Evolutionary conservation across 2,797 vertebrate species (phyloP).

Genomic region (Odontamblyopus lacepedii): DNA sequence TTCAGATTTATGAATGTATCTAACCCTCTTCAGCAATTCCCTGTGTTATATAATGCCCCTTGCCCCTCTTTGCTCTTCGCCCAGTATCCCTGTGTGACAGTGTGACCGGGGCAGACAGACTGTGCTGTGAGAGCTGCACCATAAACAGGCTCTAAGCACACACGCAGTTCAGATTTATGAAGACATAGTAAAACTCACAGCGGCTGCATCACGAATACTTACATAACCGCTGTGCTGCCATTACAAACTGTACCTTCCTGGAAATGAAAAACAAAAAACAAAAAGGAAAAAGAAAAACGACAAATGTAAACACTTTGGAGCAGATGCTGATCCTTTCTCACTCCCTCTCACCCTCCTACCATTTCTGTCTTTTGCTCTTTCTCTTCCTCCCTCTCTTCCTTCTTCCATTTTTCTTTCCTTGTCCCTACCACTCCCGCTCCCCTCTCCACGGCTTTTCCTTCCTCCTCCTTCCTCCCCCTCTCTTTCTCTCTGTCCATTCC

Average conservation of each 20-base stretch:
- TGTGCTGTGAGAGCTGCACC: constrained; percentile 8
- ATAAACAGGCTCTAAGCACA: constrained; percentile 36
- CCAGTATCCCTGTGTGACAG: background rate
- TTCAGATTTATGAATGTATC: constrained; percentile 3
- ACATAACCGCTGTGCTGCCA: constrained; percentile 54
- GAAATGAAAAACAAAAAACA: constrained; percentile 65
- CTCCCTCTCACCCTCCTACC: constrained; percentile 60
- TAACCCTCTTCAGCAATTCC: constrained; percentile 18
- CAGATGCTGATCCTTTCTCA: constrained; percentile 57
- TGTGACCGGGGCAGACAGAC: constrained; percentile 14
- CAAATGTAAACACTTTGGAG: constrained; percentile 71
- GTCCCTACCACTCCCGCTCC: background rate
- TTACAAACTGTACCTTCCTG: constrained; percentile 46
- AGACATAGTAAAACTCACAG: constrained; percentile 47
- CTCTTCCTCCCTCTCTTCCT: background rate
- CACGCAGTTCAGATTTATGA: constrained; percentile 39
- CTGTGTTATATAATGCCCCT: constrained; percentile 9
- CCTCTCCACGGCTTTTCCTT: background rate
- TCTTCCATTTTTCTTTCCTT: background rate
- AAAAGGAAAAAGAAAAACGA: background rate
- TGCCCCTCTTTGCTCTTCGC: constrained; percentile 18
- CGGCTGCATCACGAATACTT: constrained; percentile 39
- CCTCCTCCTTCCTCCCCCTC: no score
- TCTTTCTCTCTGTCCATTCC: background rate
- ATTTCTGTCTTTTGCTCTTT: constrained; percentile 27